Evolutionary conservation across 1,140 invertebrate genomes (phyloP), one percentile per base, ranked within the genome.

Genomic region (Tetranychus urticae): DNA sequence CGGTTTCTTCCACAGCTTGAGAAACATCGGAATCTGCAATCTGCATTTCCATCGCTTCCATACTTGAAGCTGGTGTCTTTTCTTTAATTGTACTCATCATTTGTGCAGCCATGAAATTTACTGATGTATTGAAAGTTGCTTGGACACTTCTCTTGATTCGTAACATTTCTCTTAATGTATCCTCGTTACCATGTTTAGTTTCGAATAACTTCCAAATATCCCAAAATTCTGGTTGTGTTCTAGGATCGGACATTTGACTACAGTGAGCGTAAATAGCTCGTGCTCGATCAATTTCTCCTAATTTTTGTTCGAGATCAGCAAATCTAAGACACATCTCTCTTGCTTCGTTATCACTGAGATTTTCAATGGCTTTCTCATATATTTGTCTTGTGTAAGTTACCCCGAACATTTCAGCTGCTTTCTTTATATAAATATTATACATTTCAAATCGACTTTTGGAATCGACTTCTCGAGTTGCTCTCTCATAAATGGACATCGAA

Each of bases 141-240:
- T 96, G 89, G 0, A 98, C 86, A 70, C 88, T 93, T 65, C 94
- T 80, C 73, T 97, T 97, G 58, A 98, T 96, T 70, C 94, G 78
- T 64, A 99, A 75, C 92, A 99, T 97, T 77, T 99, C 96, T 57
- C 92, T 77, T 80, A 99, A 91, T 0, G 94, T 99, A 68, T 99
- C 96, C 74, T 98, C 93, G 76, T 98, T 99, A n/a, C 96, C 96
- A 76, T 98, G 93, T 56, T 86, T 81, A 46, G 96, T 87, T 79
- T 99, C 96, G 78, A 99, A 99, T 67, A 97, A 90, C 75, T 96
- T 97, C 96, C 96, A 99, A 7, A 86, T 86, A 70, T 91, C 84
- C 96, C 96, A 99, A 70, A 98, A 98, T 45, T 86, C 82, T 5
- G 80, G 10, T 6, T 58, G 79, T 2, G 90, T 85, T 67, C 93